Percentiles rank a stretch among this genome's conserved stretches.
phyloP scores from a whole-genome alignment of 2,113 vertebrate species.

The Hydrolagus affinis region DNA sequence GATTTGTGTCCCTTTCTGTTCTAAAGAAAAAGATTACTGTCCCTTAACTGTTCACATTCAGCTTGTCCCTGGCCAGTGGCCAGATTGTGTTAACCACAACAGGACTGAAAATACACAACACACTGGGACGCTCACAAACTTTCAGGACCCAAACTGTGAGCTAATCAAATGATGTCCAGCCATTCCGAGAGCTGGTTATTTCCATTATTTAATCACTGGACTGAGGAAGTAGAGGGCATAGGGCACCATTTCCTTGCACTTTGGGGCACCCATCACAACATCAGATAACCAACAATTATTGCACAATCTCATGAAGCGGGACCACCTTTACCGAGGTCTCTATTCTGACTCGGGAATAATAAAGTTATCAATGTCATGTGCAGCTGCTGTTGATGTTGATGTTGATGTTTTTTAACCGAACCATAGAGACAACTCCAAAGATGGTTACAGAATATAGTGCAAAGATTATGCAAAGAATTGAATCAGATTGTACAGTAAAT shows the following conservation, averaged over 20 bases:
- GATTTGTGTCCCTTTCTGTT: neutral
- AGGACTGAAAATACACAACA: neutral
- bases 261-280: neutral
- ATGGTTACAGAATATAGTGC: too few species aligned
- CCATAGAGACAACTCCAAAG: too few species aligned
- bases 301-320: neutral
- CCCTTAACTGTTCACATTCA: neutral
- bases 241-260: too few species aligned
- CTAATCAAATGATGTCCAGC: neutral
- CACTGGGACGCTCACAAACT: neutral
- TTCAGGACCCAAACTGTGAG: neutral
- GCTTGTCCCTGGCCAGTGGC: neutral
- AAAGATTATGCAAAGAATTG: too few species aligned
- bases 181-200: neutral
- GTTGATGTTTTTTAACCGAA: too few species aligned
- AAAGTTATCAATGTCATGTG: too few species aligned
- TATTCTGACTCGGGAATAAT: too few species aligned
- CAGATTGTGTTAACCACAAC: neutral
- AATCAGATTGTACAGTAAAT: too few species aligned
- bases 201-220: neutral
- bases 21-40: neutral
- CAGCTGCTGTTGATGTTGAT: too few species aligned
- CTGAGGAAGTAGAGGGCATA: neutral
- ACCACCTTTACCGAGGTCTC: too few species aligned
- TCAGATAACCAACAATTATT: neutral